These are phyloP conservation scores for Anoncus sp. DNA, from an alignment of 2,888 invertebrate genomes.

Conservation along the genomic window DNA sequence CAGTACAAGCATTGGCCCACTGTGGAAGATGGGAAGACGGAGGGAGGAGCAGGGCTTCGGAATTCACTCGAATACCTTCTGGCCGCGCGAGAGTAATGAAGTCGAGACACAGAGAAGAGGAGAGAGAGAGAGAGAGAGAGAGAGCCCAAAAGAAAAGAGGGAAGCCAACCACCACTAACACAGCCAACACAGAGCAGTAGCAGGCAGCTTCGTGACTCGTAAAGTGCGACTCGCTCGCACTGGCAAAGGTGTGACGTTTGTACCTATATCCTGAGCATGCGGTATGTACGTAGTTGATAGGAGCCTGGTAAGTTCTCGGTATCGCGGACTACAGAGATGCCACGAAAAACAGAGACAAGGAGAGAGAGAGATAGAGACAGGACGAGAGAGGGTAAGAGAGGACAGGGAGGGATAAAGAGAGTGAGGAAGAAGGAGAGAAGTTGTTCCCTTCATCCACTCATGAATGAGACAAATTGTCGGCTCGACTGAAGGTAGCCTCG, in stretches of 20 bases:
- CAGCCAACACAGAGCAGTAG: slow-evolving; percentile 13
- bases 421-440: slow-evolving; percentile 20
- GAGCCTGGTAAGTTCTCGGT: slow-evolving; percentile 41
- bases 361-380: slow-evolving; percentile 6
- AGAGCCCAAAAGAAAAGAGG: neutral
- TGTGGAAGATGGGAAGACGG: slow-evolving; percentile 14
- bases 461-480: slow-evolving; percentile 64
- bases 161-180: slow-evolving; percentile 23
- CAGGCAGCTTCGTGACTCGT: slow-evolving; percentile 48
- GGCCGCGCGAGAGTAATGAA: slow-evolving; percentile 56
- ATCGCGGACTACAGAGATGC: slow-evolving; percentile 5
- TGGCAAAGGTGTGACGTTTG: slow-evolving; percentile 18
- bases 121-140: slow-evolving; percentile 9
- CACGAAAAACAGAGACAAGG: slow-evolving; percentile 9
- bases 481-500: slow-evolving; percentile 29
- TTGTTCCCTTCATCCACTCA: slow-evolving; percentile 61
- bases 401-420: no score
- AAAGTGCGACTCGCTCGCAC: slow-evolving; percentile 22
- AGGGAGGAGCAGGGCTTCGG: slow-evolving; percentile 34
- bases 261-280: slow-evolving; percentile 30
- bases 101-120: slow-evolving; percentile 44
- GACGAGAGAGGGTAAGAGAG: neutral
- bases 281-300: slow-evolving; percentile 30
- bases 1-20: slow-evolving; percentile 21
- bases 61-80: slow-evolving; percentile 60